These are phyloP conservation scores for Balaeniceps rex DNA, from an alignment of 2,113 vertebrate genomes.

Conservation along the genomic window DNA sequence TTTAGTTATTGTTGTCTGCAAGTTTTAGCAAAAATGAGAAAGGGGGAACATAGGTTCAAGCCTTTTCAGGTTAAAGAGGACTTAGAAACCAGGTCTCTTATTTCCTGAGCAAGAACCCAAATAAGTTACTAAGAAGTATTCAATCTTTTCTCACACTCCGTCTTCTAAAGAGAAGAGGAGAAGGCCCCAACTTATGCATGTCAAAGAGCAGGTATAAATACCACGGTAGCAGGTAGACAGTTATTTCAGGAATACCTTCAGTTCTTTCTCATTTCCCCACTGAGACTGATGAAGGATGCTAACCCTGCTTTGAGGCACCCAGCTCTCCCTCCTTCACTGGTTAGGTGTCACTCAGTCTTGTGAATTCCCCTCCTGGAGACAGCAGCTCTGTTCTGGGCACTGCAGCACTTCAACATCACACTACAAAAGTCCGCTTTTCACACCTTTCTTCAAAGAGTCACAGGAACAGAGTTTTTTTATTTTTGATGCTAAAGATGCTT, in stretches of 20 bases:
- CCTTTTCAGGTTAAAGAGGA: neutral
- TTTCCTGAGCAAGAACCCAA: neutral
- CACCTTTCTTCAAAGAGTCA: neutral
- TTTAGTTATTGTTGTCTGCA: neutral
- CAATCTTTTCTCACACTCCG: neutral
- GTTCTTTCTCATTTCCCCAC: neutral
- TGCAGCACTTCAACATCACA: neutral
- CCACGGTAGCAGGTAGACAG: neutral
- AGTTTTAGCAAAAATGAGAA: neutral
- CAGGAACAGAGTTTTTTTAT: neutral
- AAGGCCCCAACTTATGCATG: neutral
- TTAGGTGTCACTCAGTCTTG: neutral
- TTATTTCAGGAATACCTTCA: neutral
- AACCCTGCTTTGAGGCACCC: neutral
- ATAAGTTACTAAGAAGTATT: neutral
- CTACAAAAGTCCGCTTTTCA: neutral
- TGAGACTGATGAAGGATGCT: neutral
- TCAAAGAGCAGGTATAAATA: neutral
- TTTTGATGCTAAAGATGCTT: conserved; percentile 1
- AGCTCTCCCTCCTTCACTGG: neutral
- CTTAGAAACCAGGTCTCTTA: neutral
- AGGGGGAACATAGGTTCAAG: neutral
- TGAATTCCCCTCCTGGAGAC: neutral
- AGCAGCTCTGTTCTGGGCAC: neutral
- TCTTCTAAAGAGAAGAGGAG: neutral